These are phyloP conservation scores for Lepidocolaptes lacrymiger DNA, from an alignment of 2,797 vertebrate species.

Conservation along the genomic window DNA sequence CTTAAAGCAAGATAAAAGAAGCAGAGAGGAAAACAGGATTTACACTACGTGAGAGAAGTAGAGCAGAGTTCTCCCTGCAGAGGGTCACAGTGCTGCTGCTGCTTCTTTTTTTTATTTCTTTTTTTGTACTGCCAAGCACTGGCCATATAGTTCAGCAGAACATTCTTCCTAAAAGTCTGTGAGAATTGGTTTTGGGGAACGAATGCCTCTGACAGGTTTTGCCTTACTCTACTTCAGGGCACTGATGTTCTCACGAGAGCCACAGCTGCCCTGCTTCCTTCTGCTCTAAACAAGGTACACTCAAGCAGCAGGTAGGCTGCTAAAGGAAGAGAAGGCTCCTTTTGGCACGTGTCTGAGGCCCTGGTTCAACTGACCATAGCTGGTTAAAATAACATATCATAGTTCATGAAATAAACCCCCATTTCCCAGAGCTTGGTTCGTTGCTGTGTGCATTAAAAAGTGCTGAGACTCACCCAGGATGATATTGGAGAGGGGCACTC, in stretches of 20 bases:
- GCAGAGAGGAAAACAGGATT: not conserved
- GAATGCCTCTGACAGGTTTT: not conserved
- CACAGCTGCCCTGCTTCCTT: not conserved
- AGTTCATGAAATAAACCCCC: not conserved
- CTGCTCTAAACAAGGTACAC: not conserved
- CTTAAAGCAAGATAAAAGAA: not conserved
- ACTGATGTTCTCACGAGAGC: not conserved
- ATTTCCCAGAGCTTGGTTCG: not conserved
- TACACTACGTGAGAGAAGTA: not conserved
- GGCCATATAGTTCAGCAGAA: not conserved
- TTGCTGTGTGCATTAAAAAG: not conserved
- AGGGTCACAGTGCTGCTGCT: not conserved
- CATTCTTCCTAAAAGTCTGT: not conserved
- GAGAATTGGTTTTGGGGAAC: not conserved
- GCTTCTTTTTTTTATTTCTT: not conserved
- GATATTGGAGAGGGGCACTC: constrained; percentile 85
- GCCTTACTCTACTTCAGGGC: not conserved
- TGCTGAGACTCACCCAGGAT: constrained; percentile 84
- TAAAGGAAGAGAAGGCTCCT: not conserved
- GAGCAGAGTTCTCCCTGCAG: not conserved
- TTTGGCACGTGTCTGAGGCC: not conserved
- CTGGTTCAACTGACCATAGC: not conserved
- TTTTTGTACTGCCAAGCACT: not conserved
- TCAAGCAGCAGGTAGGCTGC: not conserved
- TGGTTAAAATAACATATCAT: not conserved